Conservation (phyloP, 2,888 invertebrate species). For the Nudaria mundana region DNA sequence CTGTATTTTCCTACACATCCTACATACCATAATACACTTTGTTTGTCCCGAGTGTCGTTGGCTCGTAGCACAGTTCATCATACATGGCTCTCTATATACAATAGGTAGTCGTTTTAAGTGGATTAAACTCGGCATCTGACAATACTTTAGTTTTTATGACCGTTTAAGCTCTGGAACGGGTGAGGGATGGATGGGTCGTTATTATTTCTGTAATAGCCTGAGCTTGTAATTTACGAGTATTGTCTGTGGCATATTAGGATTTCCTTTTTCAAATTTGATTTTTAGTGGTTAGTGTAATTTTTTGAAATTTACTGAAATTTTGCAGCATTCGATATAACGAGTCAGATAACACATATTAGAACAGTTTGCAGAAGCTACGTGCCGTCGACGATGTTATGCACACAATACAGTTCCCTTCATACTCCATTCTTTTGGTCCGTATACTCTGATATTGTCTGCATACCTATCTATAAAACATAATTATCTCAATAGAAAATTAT, state of each 20-base stretch:
- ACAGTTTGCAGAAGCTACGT: too few relatives aligned
- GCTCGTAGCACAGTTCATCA: slow-evolving; percentile 43
- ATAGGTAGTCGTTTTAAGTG: slow-evolving; percentile 50
- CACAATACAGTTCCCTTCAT: too few relatives aligned
- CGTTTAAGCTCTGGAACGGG: slow-evolving; percentile 44
- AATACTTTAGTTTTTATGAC: slow-evolving; percentile 60
- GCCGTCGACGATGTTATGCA: too few relatives aligned
- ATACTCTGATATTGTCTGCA: too few relatives aligned
- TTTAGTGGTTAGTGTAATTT: too few relatives aligned
- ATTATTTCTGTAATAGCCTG: slow-evolving; percentile 46
- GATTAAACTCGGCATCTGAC: slow-evolving; percentile 57
- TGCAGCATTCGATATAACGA: background rate
- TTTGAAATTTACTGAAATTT: too few relatives aligned
- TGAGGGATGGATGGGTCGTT: slow-evolving; percentile 51
- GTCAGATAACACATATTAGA: too few relatives aligned
- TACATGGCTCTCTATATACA: slow-evolving; percentile 43
- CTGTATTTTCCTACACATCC: slow-evolving; percentile 31
- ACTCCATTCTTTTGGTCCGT: too few relatives aligned
- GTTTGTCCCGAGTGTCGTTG: slow-evolving; percentile 42
- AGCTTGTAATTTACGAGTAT: slow-evolving; percentile 50
- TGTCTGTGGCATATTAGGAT: slow-evolving; percentile 34
- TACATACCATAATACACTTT: slow-evolving; percentile 29
- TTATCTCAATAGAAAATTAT: slow-evolving; percentile 11
- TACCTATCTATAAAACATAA: too few relatives aligned
- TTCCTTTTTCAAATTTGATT: slow-evolving; percentile 16